These are phyloP conservation scores for Perognathus longimembris DNA, from an alignment of 2,113 vertebrate species.

Conservation along the genomic window DNA sequence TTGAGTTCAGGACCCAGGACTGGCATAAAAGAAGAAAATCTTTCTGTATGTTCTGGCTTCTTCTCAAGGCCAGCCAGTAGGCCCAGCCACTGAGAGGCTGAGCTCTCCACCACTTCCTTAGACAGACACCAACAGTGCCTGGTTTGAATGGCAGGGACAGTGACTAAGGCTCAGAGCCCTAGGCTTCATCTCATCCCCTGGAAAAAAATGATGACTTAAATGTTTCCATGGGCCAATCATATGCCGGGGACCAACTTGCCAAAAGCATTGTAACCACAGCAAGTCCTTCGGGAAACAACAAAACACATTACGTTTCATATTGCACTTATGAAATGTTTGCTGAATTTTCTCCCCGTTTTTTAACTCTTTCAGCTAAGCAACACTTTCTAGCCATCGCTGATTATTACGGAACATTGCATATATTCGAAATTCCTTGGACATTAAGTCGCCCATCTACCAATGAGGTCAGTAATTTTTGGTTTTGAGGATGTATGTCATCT, in stretches of 20 bases:
- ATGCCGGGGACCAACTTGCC: not conserved
- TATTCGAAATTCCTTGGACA: conserved; percentile 92
- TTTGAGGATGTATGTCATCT: conserved; percentile 13
- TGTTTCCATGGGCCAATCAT: not conserved
- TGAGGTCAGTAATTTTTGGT: conserved; percentile 89
- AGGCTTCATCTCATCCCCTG: conserved; percentile 18
- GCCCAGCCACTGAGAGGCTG: not conserved
- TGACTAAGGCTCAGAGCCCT: not conserved
- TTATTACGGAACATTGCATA: conserved; percentile 89
- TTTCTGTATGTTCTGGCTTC: not conserved
- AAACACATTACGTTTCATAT: not conserved
- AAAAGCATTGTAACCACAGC: not conserved
- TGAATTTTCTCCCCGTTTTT: conserved; percentile 6
- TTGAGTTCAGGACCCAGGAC: too few relatives aligned
- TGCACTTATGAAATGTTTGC: conserved; percentile 28
- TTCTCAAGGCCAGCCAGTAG: not conserved
- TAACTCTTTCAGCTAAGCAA: conserved; percentile 88
- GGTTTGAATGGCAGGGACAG: not conserved
- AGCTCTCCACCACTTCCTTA: not conserved
- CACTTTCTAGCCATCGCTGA: conserved; percentile 93
- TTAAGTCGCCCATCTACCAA: conserved; percentile 85
- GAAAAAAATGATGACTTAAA: conserved; percentile 41
- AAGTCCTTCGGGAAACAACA: conserved; percentile 1
- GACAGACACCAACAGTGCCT: not conserved
- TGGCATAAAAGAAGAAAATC: too few relatives aligned